These are phyloP conservation scores for Montifringilla adamsi DNA, from an alignment of 2,113 vertebrate genomes.

Conservation along the genomic window DNA sequence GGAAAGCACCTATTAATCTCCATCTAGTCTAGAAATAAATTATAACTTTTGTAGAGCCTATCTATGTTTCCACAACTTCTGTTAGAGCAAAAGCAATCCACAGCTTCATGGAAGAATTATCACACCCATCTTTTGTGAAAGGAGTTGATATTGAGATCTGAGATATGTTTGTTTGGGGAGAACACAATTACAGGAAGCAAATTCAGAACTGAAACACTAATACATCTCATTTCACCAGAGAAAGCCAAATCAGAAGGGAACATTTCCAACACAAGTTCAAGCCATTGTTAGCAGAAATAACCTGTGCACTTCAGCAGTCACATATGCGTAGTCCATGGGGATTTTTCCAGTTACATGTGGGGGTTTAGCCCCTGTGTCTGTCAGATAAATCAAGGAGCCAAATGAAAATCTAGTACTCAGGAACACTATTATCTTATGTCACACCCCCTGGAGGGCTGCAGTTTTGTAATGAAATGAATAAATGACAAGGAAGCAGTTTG, in stretches of 20 bases:
- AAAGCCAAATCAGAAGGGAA: not conserved
- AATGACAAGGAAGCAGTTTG: conserved; percentile 28
- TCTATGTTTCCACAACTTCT: not conserved
- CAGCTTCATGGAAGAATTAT: not conserved
- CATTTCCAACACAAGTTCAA: not conserved
- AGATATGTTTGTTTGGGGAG: not conserved
- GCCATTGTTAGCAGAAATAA: conserved; percentile 7
- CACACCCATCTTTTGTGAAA: not conserved
- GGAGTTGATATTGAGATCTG: not conserved
- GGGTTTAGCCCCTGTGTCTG: not conserved
- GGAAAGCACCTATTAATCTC: not conserved
- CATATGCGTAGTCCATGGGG: not conserved
- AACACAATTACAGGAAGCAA: not conserved
- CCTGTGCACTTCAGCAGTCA: not conserved
- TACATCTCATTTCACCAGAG: not conserved
- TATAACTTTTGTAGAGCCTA: not conserved
- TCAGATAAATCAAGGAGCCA: conserved; percentile 11
- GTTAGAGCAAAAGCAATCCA: not conserved
- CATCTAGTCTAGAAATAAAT: not conserved
- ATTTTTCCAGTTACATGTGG: not conserved
- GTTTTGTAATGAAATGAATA: conserved; percentile 53
- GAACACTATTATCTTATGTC: conserved; percentile 17
- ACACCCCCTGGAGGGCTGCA: not conserved
- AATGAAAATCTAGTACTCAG: conserved; percentile 5
- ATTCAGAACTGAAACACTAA: not conserved